Evolutionary conservation across 1,140 invertebrate genomes (phyloP).

Genomic region (Hydropsyche tenuis): DNA sequence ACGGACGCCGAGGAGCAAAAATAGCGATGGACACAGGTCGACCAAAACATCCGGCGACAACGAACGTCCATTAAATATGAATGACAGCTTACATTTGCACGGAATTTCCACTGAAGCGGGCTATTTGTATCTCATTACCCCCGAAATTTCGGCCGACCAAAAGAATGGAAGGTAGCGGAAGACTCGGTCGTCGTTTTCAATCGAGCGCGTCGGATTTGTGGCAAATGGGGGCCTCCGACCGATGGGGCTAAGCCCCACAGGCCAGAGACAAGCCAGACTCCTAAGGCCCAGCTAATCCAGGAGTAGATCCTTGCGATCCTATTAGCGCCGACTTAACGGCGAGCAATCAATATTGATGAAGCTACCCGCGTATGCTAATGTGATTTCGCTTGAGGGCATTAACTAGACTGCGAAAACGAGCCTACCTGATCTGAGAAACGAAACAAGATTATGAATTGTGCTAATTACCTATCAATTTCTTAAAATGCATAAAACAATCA

Average conservation of each 20-base stretch:
- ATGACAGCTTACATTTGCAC: slow-evolving; percentile 21
- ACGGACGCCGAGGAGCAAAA: background rate
- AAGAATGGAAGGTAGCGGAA: too few relatives aligned
- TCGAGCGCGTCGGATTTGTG: background rate
- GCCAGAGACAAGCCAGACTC: slow-evolving; percentile 30
- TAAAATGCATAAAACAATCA: too few relatives aligned
- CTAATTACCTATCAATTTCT: too few relatives aligned
- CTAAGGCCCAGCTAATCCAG: slow-evolving; percentile 44
- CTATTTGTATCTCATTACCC: slow-evolving; percentile 23
- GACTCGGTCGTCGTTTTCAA: too few relatives aligned
- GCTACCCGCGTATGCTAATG: slow-evolving; percentile 28
- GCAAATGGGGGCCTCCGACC: slow-evolving; percentile 1
- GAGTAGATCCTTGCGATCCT: slow-evolving; percentile 41
- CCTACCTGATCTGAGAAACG: too few relatives aligned
- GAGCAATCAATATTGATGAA: slow-evolving; percentile 46
- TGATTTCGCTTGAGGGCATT: slow-evolving; percentile 1
- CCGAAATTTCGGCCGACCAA: too few relatives aligned
- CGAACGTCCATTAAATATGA: slow-evolving; percentile 30
- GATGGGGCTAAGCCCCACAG: slow-evolving; percentile 16
- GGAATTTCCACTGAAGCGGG: slow-evolving; percentile 14
- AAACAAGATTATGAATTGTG: too few relatives aligned
- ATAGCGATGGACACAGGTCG: slow-evolving; percentile 19
- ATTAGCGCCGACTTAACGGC: slow-evolving; percentile 43
- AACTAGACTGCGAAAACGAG: background rate
- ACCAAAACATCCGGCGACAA: slow-evolving; percentile 26